A percentile compares a stretch with the other conserved stretches of the same genome.
phyloP scores from a whole-genome alignment of 1,140 invertebrate genomes.

The Zophobas morio region DNA sequence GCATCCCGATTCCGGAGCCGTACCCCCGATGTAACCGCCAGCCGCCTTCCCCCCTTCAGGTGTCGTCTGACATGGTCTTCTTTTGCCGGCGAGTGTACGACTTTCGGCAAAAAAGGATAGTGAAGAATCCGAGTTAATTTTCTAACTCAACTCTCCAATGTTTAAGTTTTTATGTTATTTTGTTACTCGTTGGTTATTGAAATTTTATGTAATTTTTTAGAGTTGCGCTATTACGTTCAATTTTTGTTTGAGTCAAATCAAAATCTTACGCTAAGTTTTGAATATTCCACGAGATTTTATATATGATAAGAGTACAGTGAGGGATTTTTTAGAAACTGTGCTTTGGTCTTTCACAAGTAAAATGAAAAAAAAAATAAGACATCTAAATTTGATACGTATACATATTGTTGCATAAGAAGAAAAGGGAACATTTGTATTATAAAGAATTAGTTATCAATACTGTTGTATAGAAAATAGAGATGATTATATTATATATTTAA shows the following conservation, averaged over 20 bases:
- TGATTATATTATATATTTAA: slow-evolving; percentile 64
- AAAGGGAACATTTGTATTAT: slow-evolving; percentile 66
- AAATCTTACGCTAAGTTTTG: slow-evolving; percentile 21
- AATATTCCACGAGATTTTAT: slow-evolving; percentile 34
- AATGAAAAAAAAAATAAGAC: slow-evolving; percentile 51
- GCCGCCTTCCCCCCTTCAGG: slow-evolving; percentile 80
- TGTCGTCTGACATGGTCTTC: slow-evolving; percentile 89
- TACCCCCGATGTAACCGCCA: slow-evolving; percentile 73
- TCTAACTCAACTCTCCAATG: slow-evolving; percentile 43
- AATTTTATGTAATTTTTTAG: slow-evolving; percentile 35
- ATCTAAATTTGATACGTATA: slow-evolving; percentile 62
- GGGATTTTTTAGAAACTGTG: slow-evolving; percentile 46
- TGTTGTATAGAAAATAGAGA: slow-evolving; percentile 66
- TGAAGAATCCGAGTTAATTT: slow-evolving; percentile 77
- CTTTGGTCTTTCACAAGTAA: slow-evolving; percentile 50
- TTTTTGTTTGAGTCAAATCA: slow-evolving; percentile 18
- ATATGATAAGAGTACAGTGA: slow-evolving; percentile 48
- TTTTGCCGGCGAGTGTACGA: slow-evolving; percentile 96
- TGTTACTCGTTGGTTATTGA: slow-evolving; percentile 45
- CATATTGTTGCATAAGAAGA: slow-evolving; percentile 63
- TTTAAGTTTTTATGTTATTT: slow-evolving; percentile 45
- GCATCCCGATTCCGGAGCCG: slow-evolving; percentile 73
- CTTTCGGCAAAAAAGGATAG: slow-evolving; percentile 87
- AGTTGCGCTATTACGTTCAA: neutral
- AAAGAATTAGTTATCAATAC: slow-evolving; percentile 63